Evolutionary conservation across 2,888 invertebrate species (phyloP).

Genomic region (Cryptocheilus praepositus): DNA sequence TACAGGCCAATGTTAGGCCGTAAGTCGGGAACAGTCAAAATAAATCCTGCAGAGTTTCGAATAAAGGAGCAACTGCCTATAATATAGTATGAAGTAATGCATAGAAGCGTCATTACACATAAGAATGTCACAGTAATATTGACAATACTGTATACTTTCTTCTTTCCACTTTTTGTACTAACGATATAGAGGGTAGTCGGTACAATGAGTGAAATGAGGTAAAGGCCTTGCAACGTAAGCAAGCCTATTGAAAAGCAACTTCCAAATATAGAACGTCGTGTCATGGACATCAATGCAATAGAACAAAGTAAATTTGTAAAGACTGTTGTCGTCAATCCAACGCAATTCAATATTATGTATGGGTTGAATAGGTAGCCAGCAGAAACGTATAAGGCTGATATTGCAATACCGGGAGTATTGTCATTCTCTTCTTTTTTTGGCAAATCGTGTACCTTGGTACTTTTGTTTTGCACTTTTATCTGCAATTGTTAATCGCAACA

Average conservation of each 20-base stretch:
- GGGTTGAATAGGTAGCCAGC: slow-evolving; percentile 93
- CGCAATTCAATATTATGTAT: slow-evolving; percentile 89
- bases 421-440: slow-evolving; percentile 27
- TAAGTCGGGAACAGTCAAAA: slow-evolving; percentile 92
- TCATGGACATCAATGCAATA: slow-evolving; percentile 82
- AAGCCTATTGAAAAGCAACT: slow-evolving; percentile 84
- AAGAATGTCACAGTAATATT: slow-evolving; percentile 77
- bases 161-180: slow-evolving; percentile 77
- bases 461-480: slow-evolving; percentile 54
- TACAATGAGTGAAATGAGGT: slow-evolving; percentile 88
- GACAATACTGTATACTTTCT: slow-evolving; percentile 76
- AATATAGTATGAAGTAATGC: slow-evolving; percentile 80
- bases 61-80: slow-evolving; percentile 78
- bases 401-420: slow-evolving; percentile 35
- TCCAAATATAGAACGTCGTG: slow-evolving; percentile 79
- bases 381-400: slow-evolving; percentile 79
- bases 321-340: slow-evolving; percentile 92
- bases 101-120: slow-evolving; percentile 77
- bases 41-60: slow-evolving; percentile 77
- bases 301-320: slow-evolving; percentile 91
- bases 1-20: slow-evolving; percentile 98
- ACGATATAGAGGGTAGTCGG: slow-evolving; percentile 86
- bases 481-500: slow-evolving; percentile 46
- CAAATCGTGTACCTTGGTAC: slow-evolving; percentile 46
- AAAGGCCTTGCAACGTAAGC: slow-evolving; percentile 88